A percentile compares a stretch with the other conserved stretches of the same genome.
These are phyloP conservation scores for Falco peregrinus DNA, from an alignment of 2,797 vertebrate species.

Conservation along the genomic window DNA sequence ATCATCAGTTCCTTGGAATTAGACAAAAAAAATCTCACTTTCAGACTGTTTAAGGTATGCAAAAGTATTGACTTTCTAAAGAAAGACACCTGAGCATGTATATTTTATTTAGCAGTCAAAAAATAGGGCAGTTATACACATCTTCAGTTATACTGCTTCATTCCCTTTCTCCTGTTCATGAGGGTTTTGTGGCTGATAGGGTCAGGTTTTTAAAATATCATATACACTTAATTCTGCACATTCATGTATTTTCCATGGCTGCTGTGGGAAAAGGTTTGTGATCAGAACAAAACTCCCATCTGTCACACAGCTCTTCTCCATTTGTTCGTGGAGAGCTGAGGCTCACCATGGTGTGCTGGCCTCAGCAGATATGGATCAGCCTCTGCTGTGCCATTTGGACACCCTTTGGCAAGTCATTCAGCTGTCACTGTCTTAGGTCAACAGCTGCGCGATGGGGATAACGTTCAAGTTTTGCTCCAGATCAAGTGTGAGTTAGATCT, in stretches of 20 bases:
- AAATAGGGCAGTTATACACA: not conserved
- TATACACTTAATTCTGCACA: not conserved
- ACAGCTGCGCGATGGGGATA: rapidly evolving
- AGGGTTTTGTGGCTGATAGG: not conserved
- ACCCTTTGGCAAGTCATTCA: not conserved
- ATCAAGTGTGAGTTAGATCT: not conserved
- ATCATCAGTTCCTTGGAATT: not conserved
- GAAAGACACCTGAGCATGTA: not conserved
- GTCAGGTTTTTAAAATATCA: not conserved
- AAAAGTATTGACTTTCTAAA: not conserved
- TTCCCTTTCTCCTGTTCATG: not conserved
- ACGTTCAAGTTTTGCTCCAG: not conserved
- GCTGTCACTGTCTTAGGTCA: not conserved
- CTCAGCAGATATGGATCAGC: not conserved
- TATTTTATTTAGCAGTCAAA: not conserved
- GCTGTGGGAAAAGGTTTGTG: not conserved
- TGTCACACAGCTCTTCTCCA: not conserved
- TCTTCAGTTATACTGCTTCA: not conserved
- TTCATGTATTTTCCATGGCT: not conserved
- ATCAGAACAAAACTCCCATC: not conserved
- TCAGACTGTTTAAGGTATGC: not conserved
- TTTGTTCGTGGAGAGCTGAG: not conserved
- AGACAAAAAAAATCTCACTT: not conserved
- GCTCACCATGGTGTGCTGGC: not conserved
- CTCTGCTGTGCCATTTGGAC: not conserved